Percentiles rank a stretch among this genome's conserved stretches.
Conservation (phyloP, 2,113 vertebrate species). For the Pontoporia blainvillei region DNA sequence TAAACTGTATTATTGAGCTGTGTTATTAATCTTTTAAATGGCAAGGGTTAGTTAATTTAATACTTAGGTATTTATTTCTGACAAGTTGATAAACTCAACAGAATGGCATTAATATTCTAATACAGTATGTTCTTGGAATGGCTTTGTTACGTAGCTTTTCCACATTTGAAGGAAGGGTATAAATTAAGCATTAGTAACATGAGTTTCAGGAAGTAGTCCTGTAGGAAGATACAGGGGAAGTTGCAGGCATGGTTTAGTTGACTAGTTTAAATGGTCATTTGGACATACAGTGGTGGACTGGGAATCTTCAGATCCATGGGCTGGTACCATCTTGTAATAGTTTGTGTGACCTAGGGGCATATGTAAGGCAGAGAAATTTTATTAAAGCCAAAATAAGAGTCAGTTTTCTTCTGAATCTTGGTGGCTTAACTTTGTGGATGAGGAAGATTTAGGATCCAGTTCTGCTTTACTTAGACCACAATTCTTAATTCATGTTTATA, state of each 20-base stretch:
- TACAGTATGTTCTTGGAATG: not conserved
- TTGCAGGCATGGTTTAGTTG: not conserved
- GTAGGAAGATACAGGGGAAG: not conserved
- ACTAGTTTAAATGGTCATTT: not conserved
- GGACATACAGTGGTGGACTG: not conserved
- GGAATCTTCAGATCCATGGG: not conserved
- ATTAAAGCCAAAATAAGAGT: not conserved
- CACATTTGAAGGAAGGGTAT: not conserved
- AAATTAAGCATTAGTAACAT: not conserved
- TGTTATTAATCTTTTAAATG: not conserved
- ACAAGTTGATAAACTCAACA: not conserved
- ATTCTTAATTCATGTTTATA: not conserved
- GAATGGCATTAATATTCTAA: not conserved
- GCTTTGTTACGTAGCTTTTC: not conserved
- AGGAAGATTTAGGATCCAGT: not conserved
- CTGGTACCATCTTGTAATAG: not conserved
- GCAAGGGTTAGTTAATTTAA: not conserved
- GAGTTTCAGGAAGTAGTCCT: not conserved
- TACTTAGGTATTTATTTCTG: not conserved
- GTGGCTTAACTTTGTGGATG: not conserved
- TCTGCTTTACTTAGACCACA: not conserved
- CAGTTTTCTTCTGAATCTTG: not conserved
- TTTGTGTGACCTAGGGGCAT: not conserved
- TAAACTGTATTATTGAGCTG: not conserved
- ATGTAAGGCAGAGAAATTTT: not conserved